These are phyloP conservation scores for Mylabris sibirica DNA, from an alignment of 2,888 invertebrate genomes.

Conservation along the genomic window DNA sequence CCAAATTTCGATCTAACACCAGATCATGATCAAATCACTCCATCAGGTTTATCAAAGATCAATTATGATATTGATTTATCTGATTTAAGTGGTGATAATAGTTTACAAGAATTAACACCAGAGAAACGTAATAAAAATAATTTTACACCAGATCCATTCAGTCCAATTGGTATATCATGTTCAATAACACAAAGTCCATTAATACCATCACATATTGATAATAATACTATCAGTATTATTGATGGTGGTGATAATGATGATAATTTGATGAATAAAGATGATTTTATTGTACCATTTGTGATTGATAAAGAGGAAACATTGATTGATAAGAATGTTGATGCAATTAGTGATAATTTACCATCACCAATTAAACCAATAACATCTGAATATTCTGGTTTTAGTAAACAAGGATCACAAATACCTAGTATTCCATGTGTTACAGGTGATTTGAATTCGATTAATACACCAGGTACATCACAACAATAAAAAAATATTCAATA, in stretches of 20 bases:
- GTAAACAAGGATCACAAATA: conserved; percentile 68
- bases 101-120: conserved; percentile 64
- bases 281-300: conserved; percentile 51
- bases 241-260: conserved; percentile 7
- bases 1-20: conserved; percentile 61
- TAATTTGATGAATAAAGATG: conserved; percentile 35
- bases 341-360: conserved; percentile 49
- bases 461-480: conserved; percentile 20
- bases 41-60: conserved; percentile 72
- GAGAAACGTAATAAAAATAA: conserved; percentile 53
- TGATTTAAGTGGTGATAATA: conserved; percentile 77
- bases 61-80: conserved; percentile 81
- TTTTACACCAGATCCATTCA: conserved; percentile 65
- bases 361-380: conserved; percentile 55
- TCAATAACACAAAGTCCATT: conserved; percentile 55
- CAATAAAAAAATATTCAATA: background rate
- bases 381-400: conserved; percentile 69
- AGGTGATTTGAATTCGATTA: conserved; percentile 60
- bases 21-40: conserved; percentile 65
- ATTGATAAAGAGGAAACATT: conserved; percentile 45
- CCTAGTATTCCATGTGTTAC: conserved; percentile 73
- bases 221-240: background rate
- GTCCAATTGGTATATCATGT: conserved; percentile 62
- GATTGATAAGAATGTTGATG: conserved; percentile 50
- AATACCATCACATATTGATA: conserved; percentile 47